These are phyloP conservation scores for Bostrychus sinensis DNA, from an alignment of 2,113 vertebrate species.

Conservation along the genomic window DNA sequence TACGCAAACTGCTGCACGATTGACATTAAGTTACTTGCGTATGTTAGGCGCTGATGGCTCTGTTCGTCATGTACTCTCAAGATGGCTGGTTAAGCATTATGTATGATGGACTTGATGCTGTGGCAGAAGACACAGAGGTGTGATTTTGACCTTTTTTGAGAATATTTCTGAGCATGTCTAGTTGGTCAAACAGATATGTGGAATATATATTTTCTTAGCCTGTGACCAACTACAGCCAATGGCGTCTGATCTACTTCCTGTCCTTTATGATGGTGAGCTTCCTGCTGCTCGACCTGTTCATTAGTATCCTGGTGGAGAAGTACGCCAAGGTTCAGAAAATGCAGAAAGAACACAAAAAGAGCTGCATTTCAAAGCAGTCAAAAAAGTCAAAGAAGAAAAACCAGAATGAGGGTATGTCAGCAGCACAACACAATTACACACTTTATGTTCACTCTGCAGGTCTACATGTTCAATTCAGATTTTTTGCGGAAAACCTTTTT, in stretches of 20 bases:
- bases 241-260: slow-evolving; percentile 90
- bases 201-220: slow-evolving; percentile 79
- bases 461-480: too few relatives aligned
- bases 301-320: slow-evolving; percentile 89
- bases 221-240: slow-evolving; percentile 84
- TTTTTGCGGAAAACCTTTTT: too few relatives aligned
- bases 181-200: too few relatives aligned
- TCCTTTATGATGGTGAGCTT: slow-evolving; percentile 90
- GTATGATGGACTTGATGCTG: slow-evolving; percentile 88
- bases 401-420: too few relatives aligned
- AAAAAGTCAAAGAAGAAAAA: too few relatives aligned
- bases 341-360: not conserved
- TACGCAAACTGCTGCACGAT: too few relatives aligned
- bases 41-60: slow-evolving; percentile 85
- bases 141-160: not conserved
- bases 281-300: slow-evolving; percentile 90
- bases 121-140: slow-evolving; percentile 87
- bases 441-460: too few relatives aligned
- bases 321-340: slow-evolving; percentile 88
- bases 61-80: slow-evolving; percentile 90
- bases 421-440: too few relatives aligned
- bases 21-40: too few relatives aligned
- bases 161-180: not conserved
- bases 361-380: too few relatives aligned
- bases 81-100: slow-evolving; percentile 92